A percentile compares a stretch with the other conserved stretches of the same genome.
These are phyloP conservation scores for Acrobasis repandana DNA, from an alignment of 2,888 invertebrate genomes.

Conservation along the genomic window DNA sequence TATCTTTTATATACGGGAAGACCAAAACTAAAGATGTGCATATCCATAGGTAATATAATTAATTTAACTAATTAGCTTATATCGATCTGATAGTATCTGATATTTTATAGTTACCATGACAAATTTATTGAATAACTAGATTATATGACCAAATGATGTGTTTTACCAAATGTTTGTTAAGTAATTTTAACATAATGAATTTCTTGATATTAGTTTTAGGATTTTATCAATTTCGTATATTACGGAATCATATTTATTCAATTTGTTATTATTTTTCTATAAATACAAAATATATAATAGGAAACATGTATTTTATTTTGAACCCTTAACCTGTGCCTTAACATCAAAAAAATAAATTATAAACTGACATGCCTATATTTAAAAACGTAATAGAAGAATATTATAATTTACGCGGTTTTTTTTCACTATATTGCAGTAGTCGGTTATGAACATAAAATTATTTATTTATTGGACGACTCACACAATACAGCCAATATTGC, in stretches of 20 bases:
- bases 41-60: not conserved
- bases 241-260: constrained; percentile 71
- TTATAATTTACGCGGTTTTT: no score
- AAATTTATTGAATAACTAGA: constrained; percentile 45
- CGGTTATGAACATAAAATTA: no score
- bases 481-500: no score
- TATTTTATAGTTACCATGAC: constrained; percentile 63
- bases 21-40: constrained; percentile 8
- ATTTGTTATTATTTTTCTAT: constrained; percentile 60
- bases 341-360: no score
- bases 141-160: constrained; percentile 35
- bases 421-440: no score
- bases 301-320: constrained; percentile 5
- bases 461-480: no score
- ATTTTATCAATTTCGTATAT: constrained; percentile 64
- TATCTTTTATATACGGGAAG: not conserved
- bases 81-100: constrained; percentile 25
- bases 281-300: constrained; percentile 50
- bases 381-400: no score
- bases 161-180: constrained; percentile 59
- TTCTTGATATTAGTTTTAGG: constrained; percentile 32
- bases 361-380: no score
- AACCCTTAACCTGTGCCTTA: not conserved
- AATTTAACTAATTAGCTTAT: not conserved
- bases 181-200: constrained; percentile 40